These are phyloP conservation scores for Mus spretus DNA, from an alignment of 2,797 vertebrate species.

Conservation along the genomic window DNA sequence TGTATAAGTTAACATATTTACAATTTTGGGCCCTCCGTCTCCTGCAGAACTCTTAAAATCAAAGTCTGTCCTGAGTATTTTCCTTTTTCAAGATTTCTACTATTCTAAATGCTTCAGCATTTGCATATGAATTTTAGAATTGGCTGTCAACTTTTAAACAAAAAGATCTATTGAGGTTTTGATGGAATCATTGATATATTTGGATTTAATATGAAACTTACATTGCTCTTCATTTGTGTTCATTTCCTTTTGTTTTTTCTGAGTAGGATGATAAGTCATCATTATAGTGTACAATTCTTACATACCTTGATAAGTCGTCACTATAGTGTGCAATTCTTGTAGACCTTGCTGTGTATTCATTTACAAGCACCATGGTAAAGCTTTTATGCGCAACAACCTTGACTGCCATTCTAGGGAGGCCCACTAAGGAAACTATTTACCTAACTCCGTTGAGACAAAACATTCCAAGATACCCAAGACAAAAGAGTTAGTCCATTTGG, in stretches of 20 bases:
- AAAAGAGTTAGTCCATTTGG: neutral
- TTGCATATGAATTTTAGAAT: conserved; percentile 64
- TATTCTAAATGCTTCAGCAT: conserved; percentile 30
- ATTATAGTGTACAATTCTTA: neutral
- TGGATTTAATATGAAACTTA: conserved; percentile 31
- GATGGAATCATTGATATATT: conserved; percentile 46
- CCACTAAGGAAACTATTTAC: neutral
- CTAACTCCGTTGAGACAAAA: neutral
- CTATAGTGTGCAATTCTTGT: neutral
- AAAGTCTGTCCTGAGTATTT: conserved; percentile 3
- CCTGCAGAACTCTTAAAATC: conserved; percentile 41
- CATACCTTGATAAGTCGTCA: neutral
- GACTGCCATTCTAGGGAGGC: no score
- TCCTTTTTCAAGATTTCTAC: conserved; percentile 48
- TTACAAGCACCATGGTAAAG: neutral
- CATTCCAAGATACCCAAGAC: neutral
- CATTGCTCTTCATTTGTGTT: conserved; percentile 10
- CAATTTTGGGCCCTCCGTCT: conserved; percentile 5
- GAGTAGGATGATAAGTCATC: neutral
- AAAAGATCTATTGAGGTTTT: conserved; percentile 31
- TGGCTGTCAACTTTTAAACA: conserved; percentile 6
- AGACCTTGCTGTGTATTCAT: conserved; percentile 11
- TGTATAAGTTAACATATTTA: conserved; percentile 11
- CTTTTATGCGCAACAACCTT: neutral
- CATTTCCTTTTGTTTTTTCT: conserved; percentile 50